A percentile compares a stretch with the other conserved stretches of the same genome.
Evolutionary conservation across 2,113 vertebrate species (phyloP).

Genomic region (Cryptotis parvus): DNA sequence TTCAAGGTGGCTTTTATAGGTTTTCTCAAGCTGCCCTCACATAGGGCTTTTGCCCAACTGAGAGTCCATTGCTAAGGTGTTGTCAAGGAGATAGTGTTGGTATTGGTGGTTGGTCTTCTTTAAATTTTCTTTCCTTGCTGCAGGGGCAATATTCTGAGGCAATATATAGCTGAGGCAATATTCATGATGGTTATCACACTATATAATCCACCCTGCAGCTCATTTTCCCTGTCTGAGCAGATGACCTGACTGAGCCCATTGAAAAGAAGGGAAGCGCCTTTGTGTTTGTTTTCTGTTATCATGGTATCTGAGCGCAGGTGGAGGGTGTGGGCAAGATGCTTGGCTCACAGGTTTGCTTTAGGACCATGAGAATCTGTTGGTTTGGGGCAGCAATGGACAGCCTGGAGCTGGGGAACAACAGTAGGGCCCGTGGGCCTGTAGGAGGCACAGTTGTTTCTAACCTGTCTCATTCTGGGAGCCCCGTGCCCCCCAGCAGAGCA

Average conservation of each 20-base stretch:
- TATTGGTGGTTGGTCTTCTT: too few species aligned
- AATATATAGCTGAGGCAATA: rapidly evolving
- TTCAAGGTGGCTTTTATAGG: too few species aligned
- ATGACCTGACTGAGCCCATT: not conserved
- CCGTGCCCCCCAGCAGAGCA: not conserved
- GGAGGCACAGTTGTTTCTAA: constrained; percentile 73
- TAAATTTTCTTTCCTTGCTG: too few species aligned
- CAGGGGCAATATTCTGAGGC: too few species aligned
- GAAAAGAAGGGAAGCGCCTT: not conserved
- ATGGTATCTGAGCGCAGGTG: not conserved
- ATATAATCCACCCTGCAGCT: not conserved
- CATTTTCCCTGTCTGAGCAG: constrained; percentile 40
- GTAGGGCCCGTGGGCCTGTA: not conserved
- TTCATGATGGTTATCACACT: not conserved
- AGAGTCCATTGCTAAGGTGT: too few species aligned
- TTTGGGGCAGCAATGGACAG: not conserved
- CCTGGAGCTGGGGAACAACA: too few species aligned
- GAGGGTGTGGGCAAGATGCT: not conserved
- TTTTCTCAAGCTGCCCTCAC: too few species aligned
- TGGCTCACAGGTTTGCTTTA: rapidly evolving
- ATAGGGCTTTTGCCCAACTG: too few species aligned
- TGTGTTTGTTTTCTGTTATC: not conserved
- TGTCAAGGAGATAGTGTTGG: too few species aligned
- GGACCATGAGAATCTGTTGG: not conserved
- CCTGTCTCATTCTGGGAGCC: too few species aligned